Evolutionary conservation across 2,888 invertebrate species (phyloP).

Genomic region (Orthosia incerta): DNA sequence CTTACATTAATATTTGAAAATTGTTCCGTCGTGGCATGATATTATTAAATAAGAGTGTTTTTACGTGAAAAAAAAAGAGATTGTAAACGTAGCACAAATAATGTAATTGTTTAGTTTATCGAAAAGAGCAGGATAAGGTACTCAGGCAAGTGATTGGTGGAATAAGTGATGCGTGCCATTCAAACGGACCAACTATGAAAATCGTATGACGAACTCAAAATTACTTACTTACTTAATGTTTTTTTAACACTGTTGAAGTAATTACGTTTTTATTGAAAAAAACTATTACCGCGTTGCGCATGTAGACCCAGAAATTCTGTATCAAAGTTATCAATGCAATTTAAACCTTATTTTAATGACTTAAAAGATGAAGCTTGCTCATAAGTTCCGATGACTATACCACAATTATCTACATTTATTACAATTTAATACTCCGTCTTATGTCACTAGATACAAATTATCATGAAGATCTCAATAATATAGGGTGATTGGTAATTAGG

Average conservation of each 20-base stretch:
- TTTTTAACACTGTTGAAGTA: not conserved
- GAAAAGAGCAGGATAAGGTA: not conserved
- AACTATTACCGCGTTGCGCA: not conserved
- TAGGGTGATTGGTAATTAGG: not conserved
- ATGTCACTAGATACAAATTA: constrained; percentile 1
- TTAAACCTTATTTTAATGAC: constrained; percentile 16
- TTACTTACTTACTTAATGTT: too few relatives aligned
- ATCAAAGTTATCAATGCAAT: not conserved
- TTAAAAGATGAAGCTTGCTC: not conserved
- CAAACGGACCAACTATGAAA: not conserved
- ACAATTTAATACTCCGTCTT: constrained; percentile 17
- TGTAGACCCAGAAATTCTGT: constrained; percentile 2
- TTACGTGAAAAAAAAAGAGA: not conserved
- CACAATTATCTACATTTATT: not conserved
- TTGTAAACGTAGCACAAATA: constrained; percentile 37
- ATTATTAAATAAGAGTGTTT: not conserved
- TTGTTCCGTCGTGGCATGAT: constrained; percentile 19
- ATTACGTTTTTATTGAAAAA: constrained; percentile 3
- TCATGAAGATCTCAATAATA: constrained; percentile 3
- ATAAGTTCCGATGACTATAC: constrained; percentile 1
- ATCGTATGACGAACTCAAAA: not conserved
- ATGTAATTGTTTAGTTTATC: not conserved
- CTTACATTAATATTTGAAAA: constrained; percentile 7
- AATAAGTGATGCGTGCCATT: not conserved
- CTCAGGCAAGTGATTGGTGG: not conserved